Conservation (phyloP, 2,888 invertebrate genomes). For the Cyclophora punctaria region DNA sequence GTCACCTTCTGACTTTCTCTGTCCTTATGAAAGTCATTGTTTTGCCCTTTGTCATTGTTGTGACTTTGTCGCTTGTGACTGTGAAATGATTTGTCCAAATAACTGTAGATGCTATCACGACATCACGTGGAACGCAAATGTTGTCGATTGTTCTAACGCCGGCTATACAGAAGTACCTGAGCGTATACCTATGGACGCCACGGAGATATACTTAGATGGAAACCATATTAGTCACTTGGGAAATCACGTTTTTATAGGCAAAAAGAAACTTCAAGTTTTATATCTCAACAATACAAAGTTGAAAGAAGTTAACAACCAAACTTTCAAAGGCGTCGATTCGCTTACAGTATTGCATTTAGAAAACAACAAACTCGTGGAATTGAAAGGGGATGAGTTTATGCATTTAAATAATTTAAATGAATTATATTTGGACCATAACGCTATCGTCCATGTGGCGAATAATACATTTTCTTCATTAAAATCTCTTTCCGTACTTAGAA, state of each 20-base stretch:
- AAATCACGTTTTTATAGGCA: constrained; percentile 90
- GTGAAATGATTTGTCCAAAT: constrained; percentile 91
- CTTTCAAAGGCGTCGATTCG: constrained; percentile 85
- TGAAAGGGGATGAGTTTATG: constrained; percentile 87
- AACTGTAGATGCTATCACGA: constrained; percentile 91
- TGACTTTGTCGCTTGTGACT: constrained; percentile 92
- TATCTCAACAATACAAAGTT: constrained; percentile 86
- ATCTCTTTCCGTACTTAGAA: constrained; percentile 80
- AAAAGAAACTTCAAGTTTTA: constrained; percentile 84
- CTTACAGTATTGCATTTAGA: constrained; percentile 85
- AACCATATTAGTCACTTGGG: constrained; percentile 85
- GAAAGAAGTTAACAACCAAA: constrained; percentile 83
- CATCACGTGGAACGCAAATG: constrained; percentile 88
- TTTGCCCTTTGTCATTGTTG: constrained; percentile 93
- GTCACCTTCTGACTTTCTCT: constrained; percentile 85
- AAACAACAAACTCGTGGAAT: constrained; percentile 81
- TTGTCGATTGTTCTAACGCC: constrained; percentile 86
- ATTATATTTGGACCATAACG: constrained; percentile 86
- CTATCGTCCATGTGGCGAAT: constrained; percentile 82
- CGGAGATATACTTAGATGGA: constrained; percentile 90
- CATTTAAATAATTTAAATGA: constrained; percentile 83
- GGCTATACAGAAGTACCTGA: constrained; percentile 83
- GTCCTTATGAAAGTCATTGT: constrained; percentile 87
- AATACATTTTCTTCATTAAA: constrained; percentile 85
- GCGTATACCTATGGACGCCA: constrained; percentile 91